Percentiles rank a stretch among this genome's conserved stretches.
Evolutionary conservation across 2,113 vertebrate species (phyloP).

Genomic region (Serilophus lunatus): DNA sequence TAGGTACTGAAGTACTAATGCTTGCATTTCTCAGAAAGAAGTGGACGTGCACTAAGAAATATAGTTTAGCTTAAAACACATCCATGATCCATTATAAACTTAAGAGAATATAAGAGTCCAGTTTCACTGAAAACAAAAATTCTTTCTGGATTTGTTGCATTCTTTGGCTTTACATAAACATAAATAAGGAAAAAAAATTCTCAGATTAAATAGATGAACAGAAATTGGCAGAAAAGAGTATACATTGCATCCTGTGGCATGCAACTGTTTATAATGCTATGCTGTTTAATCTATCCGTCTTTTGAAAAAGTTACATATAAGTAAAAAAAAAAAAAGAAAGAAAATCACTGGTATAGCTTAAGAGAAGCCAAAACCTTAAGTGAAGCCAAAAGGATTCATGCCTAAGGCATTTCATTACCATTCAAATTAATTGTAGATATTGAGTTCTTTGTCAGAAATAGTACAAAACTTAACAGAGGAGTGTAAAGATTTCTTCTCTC

Average conservation of each 20-base stretch:
- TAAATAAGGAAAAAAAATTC: slow-evolving; percentile 25
- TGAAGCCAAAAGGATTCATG: neutral
- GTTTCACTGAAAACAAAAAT: neutral
- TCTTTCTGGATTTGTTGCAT: slow-evolving; percentile 18
- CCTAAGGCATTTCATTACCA: neutral
- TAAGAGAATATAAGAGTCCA: neutral
- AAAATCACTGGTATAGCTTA: neutral
- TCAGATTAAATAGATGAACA: neutral
- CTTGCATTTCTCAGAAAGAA: neutral
- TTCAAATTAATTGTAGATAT: neutral
- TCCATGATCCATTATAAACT: neutral
- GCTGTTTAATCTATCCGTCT: neutral
- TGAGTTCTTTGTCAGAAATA: neutral
- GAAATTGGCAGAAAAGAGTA: neutral
- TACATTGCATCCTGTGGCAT: neutral
- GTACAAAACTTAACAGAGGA: slow-evolving; percentile 14
- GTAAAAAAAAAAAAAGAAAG: neutral
- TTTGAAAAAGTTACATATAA: slow-evolving; percentile 24
- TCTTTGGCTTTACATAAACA: slow-evolving; percentile 67
- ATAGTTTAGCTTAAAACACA: neutral
- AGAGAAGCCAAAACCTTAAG: neutral
- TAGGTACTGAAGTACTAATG: neutral
- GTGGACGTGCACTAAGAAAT: neutral
- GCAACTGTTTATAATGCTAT: neutral
- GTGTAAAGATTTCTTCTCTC: slow-evolving; percentile 31